Percentiles rank a stretch among this genome's conserved stretches.
These are phyloP conservation scores for Nothoprocta pentlandii DNA, from an alignment of 2,113 vertebrate genomes.

Conservation along the genomic window DNA sequence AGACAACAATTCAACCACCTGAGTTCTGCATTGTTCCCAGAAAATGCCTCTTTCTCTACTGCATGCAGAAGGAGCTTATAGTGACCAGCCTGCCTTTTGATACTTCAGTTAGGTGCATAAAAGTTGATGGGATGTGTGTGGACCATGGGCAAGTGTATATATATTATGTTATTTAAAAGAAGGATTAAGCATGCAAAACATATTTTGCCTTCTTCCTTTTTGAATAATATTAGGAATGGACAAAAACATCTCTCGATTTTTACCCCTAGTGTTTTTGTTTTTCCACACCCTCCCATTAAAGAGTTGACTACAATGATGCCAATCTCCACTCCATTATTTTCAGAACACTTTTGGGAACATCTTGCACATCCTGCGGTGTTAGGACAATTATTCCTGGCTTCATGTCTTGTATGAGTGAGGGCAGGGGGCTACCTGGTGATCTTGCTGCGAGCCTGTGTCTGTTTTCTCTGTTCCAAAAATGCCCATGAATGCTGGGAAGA, in stretches of 20 bases:
- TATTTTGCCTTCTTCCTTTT: not conserved
- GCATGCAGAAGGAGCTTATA: not conserved
- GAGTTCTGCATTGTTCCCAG: not conserved
- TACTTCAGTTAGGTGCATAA: not conserved
- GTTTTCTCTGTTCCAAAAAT: not conserved
- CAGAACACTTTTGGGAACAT: not conserved
- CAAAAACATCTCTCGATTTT: not conserved
- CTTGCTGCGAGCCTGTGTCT: not conserved
- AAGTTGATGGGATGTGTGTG: not conserved
- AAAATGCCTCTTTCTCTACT: not conserved
- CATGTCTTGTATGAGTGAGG: not conserved
- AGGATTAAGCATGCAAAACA: not conserved
- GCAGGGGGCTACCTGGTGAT: not conserved
- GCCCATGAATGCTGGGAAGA: not conserved
- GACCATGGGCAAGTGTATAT: not conserved
- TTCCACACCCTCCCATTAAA: not conserved
- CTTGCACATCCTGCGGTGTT: not conserved
- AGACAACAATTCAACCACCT: not conserved
- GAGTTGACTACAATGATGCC: not conserved
- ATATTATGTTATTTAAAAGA: not conserved
- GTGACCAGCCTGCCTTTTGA: not conserved
- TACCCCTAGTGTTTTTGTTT: not conserved
- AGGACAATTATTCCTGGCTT: constrained; percentile 1
- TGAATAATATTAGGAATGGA: not conserved
- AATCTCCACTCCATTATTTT: not conserved